Conservation (phyloP, 2,888 invertebrate genomes). For the Zygaena filipendulae region DNA sequence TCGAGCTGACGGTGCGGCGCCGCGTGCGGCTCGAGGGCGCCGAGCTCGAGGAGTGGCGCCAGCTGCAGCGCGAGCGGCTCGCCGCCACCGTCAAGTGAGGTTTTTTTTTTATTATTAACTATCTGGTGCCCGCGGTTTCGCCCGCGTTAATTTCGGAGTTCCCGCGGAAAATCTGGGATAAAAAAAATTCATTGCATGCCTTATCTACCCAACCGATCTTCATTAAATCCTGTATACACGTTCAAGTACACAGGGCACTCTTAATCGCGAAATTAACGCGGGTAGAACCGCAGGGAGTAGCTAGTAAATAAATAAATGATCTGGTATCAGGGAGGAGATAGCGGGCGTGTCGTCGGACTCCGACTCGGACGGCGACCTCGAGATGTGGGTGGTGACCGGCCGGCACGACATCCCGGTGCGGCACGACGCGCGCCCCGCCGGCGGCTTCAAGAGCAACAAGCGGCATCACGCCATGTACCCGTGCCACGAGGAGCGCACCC, state of each 20-base stretch:
- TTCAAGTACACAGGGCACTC: no score
- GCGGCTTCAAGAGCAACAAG: constrained; percentile 74
- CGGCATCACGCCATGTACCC: constrained; percentile 98
- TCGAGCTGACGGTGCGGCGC: constrained; percentile 76
- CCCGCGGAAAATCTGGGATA: no score
- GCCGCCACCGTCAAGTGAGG: constrained; percentile 40
- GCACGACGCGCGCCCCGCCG: constrained; percentile 66
- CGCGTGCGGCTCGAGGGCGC: constrained; percentile 80
- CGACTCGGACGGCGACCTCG: constrained; percentile 80
- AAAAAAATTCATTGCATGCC: no score
- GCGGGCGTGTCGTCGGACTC: constrained; percentile 83
- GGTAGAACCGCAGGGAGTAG: no score
- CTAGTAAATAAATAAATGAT: no score
- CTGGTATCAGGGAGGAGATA: constrained; percentile 71
- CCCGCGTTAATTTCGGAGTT: no score
- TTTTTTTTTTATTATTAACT: not conserved
- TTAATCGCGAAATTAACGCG: no score
- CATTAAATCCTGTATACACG: no score
- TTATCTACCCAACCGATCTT: no score
- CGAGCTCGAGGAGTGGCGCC: constrained; percentile 81
- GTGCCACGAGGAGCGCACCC: constrained; percentile 89
- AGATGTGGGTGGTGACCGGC: constrained; percentile 85
- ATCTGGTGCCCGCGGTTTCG: no score
- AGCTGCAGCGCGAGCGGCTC: constrained; percentile 64
- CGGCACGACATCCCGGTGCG: constrained; percentile 92